Evolutionary conservation across 2,797 vertebrate species (phyloP).

Genomic region (Tamandua tetradactyla): DNA sequence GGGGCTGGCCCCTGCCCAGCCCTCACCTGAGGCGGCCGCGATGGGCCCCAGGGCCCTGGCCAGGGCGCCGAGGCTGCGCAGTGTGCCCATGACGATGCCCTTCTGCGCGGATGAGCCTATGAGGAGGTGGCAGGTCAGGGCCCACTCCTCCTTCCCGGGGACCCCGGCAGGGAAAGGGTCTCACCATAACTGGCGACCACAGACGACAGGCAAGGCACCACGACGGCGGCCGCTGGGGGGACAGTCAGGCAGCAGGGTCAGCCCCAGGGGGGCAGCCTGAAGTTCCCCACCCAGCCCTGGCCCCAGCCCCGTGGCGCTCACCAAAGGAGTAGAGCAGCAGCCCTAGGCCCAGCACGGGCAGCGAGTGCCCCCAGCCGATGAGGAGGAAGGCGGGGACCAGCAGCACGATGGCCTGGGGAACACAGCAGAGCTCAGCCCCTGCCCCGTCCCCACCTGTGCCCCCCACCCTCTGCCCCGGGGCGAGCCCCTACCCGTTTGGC

Average conservation of each 20-base stretch:
- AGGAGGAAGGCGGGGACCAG: slow-evolving; percentile 95
- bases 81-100: slow-evolving; percentile 96
- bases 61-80: slow-evolving; percentile 94
- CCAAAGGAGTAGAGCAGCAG: slow-evolving; percentile 95
- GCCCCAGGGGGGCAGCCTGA: fast-evolving
- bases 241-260: background rate
- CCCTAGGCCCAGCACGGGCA: slow-evolving; percentile 89
- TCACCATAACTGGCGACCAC: slow-evolving; percentile 94
- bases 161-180: slow-evolving; percentile 63
- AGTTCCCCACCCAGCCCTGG: fast-evolving
- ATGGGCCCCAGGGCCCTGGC: slow-evolving; percentile 94
- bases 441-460: fast-evolving
- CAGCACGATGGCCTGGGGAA: slow-evolving; percentile 90
- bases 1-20: fast-evolving
- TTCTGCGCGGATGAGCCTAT: slow-evolving; percentile 93
- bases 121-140: background rate
- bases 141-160: background rate
- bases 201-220: slow-evolving; percentile 95
- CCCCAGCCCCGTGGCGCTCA: slow-evolving; percentile 82
- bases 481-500: slow-evolving; percentile 88
- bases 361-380: slow-evolving; percentile 90
- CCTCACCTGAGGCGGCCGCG: slow-evolving; percentile 91
- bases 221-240: slow-evolving; percentile 92
- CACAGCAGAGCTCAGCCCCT: background rate
- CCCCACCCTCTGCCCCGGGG: fast-evolving